phyloP scores from a whole-genome alignment of 1,140 invertebrate genomes.

The Scylla paramamosain region DNA sequence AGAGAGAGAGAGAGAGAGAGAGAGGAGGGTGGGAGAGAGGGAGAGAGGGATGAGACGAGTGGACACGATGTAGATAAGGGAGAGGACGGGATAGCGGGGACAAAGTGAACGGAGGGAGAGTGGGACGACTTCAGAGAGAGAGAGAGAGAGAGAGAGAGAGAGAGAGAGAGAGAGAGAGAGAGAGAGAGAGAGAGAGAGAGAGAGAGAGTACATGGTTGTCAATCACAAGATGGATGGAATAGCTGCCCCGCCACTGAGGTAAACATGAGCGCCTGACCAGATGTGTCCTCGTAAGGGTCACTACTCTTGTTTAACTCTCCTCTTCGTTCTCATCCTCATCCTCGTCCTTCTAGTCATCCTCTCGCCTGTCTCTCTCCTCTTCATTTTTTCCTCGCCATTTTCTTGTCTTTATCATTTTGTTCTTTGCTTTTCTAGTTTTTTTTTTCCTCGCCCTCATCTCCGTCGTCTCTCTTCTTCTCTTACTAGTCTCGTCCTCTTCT shows the following conservation, averaged over 20 bases:
- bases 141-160: not conserved
- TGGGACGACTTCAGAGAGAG: not conserved
- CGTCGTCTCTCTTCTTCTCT: too few species aligned
- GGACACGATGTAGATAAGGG: not conserved
- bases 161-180: not conserved
- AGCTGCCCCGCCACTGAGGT: not conserved
- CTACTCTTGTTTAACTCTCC: not conserved
- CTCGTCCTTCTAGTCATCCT: too few species aligned
- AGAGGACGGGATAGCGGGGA: not conserved
- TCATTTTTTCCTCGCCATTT: too few species aligned
- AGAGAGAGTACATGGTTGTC: not conserved
- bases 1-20: not conserved
- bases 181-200: not conserved
- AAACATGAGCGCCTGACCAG: not conserved
- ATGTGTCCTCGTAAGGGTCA: not conserved
- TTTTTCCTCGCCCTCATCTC: too few species aligned
- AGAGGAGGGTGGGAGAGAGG: not conserved
- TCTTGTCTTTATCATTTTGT: too few species aligned
- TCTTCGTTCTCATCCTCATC: too few species aligned
- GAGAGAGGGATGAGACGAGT: not conserved
- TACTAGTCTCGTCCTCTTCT: too few species aligned
- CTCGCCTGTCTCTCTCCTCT: too few species aligned
- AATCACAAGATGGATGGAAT: slow-evolving; percentile 46
- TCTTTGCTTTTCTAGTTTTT: too few species aligned
- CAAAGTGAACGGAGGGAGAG: not conserved